Evolutionary conservation across 2,888 invertebrate genomes (phyloP).

Genomic region (Galerucella nymphaeae): DNA sequence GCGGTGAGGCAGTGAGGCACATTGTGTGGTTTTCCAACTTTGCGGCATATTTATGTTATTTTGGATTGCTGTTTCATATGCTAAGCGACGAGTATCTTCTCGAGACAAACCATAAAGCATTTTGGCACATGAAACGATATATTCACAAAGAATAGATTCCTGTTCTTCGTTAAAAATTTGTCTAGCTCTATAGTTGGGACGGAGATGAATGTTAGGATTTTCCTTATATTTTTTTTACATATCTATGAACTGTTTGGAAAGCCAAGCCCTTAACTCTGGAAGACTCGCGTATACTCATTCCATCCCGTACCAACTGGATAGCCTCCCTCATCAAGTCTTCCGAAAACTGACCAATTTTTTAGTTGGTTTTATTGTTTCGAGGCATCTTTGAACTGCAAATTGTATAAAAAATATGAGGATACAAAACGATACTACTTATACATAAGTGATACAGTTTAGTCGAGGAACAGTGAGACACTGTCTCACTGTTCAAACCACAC

Average conservation of each 20-base stretch:
- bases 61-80: neutral
- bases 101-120: neutral
- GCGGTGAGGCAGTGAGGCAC: too few species aligned
- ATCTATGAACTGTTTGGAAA: too few species aligned
- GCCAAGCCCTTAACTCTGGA: constrained; percentile 47
- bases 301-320: neutral
- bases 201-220: neutral
- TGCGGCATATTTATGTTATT: neutral
- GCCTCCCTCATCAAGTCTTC: constrained; percentile 45
- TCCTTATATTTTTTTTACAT: neutral
- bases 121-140: neutral
- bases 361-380: neutral
- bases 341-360: neutral
- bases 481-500: neutral
- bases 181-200: neutral
- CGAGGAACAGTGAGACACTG: neutral
- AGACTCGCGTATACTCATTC: neutral
- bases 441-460: neutral
- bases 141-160: neutral
- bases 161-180: neutral
- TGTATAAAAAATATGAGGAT: neutral
- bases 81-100: neutral
- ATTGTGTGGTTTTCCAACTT: neutral
- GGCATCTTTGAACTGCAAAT: neutral
- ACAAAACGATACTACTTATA: neutral